Base-by-base conservation (phyloP, 2,797 vertebrate species). In the Danio albolineatus region DNA sequence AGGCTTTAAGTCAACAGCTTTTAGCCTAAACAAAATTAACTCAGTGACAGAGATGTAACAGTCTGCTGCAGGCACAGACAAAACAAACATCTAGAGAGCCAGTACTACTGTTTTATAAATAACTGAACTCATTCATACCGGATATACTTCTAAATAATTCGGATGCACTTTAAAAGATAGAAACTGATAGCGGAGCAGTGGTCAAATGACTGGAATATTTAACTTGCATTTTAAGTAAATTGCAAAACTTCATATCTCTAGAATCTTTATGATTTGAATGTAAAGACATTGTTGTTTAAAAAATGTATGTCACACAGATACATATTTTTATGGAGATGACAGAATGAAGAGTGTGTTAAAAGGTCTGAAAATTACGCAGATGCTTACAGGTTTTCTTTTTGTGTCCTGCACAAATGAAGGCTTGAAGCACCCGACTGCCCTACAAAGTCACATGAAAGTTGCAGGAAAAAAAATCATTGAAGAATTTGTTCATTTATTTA, bases 21-120 rank as follows among this genome's bases (percentile, higher is more conserved):
- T 41, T 51, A 56, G 39, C 1, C 60, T 72, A 10, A 64, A 79
- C 38, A 53, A 79, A 79, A 78, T 19, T 17, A 78, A 38, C 74
- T 66, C 39, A 44, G 10, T 19, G 49, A 64, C 60, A 21, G 49
- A 67, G 54, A 69, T 57, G 19, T 60, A 41, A 60, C 36, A 78
- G 51, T 41, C 17, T 61, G 43, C 76, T 43, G 8, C 44, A 41
- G 44, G 65, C 61, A 44, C 16, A 73, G 0, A 56, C 39, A 56
- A 67, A 57, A 57, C 14, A 12, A 62, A 36, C 41, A 66, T 57
- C n/a, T 14, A 77, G 21, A 59, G 43, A 59, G 6, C 53, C 7
- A 59, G 41, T 48, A 44, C 39, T 57, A 12, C 7, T 48, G 41
- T 56, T 67, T 66, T 46, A 67, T 67, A 77, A 77, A 67, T 48